A percentile compares a stretch with the other conserved stretches of the same genome.
These are phyloP conservation scores for Megalonaias nervosa DNA, from an alignment of 1,140 invertebrate genomes.

Conservation along the genomic window DNA sequence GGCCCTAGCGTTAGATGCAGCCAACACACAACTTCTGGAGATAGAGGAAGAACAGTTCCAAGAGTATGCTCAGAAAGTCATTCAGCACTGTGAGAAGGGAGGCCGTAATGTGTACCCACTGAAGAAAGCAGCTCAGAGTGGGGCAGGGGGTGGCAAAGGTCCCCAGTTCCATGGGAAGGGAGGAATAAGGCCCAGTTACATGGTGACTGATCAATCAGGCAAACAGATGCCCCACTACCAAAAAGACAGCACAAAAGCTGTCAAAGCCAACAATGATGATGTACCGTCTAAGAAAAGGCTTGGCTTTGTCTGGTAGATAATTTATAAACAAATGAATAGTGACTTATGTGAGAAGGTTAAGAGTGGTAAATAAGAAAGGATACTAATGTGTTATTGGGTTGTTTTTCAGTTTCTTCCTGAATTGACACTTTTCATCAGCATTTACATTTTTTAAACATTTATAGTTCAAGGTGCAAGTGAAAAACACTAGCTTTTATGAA, in stretches of 20 bases:
- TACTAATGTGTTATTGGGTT: no score
- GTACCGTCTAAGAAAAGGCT: conserved; percentile 60
- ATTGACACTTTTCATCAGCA: no score
- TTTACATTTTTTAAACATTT: no score
- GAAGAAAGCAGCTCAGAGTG: conserved; percentile 61
- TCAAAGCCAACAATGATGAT: conserved; percentile 62
- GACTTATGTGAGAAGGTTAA: no score
- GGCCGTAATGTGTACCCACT: conserved; percentile 69
- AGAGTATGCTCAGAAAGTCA: conserved; percentile 69
- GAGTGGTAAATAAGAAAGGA: no score
- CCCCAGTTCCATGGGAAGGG: conserved; percentile 66
- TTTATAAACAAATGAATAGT: no score
- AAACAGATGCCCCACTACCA: conserved; percentile 67
- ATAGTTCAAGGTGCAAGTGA: no score
- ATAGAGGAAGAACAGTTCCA: conserved; percentile 70
- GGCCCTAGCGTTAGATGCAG: conserved; percentile 57
- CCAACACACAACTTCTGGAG: conserved; percentile 59
- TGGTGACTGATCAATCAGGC: conserved; percentile 63
- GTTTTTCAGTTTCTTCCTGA: no score
- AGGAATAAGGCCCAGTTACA: conserved; percentile 68
- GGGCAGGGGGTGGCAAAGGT: conserved; percentile 64
- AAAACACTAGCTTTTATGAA: no score
- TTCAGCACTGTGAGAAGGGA: conserved; percentile 67
- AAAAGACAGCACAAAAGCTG: conserved; percentile 60
- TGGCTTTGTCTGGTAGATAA: conserved; percentile 68